Conservation (phyloP, 2,113 vertebrate species). For the Pica pica region DNA sequence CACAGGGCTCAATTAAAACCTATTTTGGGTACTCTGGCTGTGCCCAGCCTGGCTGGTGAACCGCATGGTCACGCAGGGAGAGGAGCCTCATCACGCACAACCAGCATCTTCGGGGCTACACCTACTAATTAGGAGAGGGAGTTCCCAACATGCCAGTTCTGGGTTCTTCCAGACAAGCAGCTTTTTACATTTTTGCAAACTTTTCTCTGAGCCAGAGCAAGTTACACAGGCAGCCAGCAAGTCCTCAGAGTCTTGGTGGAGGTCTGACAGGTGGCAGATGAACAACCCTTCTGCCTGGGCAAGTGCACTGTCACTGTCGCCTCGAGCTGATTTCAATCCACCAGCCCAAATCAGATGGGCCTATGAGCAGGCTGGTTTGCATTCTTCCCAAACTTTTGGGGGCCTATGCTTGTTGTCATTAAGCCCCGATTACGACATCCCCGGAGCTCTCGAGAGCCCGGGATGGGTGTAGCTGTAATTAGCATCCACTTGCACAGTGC, state of each 20-base stretch:
- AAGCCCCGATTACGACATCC: background rate
- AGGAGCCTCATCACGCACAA: background rate
- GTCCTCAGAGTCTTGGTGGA: background rate
- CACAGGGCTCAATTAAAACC: background rate
- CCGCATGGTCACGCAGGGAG: background rate
- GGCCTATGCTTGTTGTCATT: background rate
- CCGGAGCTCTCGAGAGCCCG: rapidly evolving
- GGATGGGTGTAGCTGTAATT: background rate
- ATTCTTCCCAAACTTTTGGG: background rate
- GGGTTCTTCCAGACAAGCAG: background rate
- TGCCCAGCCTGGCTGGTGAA: background rate
- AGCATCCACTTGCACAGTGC: background rate
- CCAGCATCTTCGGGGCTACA: background rate
- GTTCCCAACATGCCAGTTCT: background rate
- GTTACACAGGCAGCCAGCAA: background rate
- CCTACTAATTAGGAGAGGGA: constrained; percentile 39
- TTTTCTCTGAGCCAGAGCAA: background rate
- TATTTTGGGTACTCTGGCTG: background rate
- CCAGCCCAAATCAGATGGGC: background rate
- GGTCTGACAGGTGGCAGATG: background rate
- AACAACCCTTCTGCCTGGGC: background rate
- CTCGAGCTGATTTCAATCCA: background rate
- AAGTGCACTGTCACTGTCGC: rapidly evolving
- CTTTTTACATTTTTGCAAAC: background rate
- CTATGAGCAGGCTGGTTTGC: background rate